Conservation (phyloP, 2,113 vertebrate genomes). For the Paracanthobrama guichenoti region DNA sequence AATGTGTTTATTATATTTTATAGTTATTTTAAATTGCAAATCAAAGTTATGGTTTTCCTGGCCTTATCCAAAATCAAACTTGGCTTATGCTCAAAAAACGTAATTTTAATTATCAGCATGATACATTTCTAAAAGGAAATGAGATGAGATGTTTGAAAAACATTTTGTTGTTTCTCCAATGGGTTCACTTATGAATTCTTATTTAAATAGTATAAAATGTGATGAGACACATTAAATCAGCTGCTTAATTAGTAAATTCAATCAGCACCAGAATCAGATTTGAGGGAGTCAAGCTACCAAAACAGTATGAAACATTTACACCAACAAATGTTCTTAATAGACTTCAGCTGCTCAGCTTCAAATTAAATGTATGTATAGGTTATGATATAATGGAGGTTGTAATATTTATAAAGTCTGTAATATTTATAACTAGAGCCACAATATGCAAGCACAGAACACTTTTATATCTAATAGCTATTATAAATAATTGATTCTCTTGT, state of each 20-base stretch:
- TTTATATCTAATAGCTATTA: background rate
- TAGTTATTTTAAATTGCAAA: background rate
- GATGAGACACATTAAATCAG: background rate
- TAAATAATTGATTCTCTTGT: background rate
- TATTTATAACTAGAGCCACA: background rate
- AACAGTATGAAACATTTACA: slow-evolving; percentile 57
- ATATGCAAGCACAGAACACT: background rate
- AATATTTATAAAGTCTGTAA: background rate
- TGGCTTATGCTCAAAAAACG: background rate
- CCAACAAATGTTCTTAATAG: slow-evolving; percentile 34
- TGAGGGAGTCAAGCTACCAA: background rate
- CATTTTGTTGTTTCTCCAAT: background rate
- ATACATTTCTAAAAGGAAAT: background rate
- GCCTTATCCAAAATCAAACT: too few species aligned
- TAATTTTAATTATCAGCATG: background rate
- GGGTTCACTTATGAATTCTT: background rate
- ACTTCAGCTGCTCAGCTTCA: slow-evolving; percentile 53
- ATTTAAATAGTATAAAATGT: background rate
- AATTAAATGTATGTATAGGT: slow-evolving; percentile 59
- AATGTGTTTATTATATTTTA: background rate
- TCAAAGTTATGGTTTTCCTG: too few species aligned
- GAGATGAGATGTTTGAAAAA: background rate
- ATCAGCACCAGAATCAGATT: background rate
- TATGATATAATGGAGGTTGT: background rate
- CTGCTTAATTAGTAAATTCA: background rate